Evolutionary conservation across 2,113 vertebrate genomes (phyloP).

Genomic region (Eolophus roseicapilla): DNA sequence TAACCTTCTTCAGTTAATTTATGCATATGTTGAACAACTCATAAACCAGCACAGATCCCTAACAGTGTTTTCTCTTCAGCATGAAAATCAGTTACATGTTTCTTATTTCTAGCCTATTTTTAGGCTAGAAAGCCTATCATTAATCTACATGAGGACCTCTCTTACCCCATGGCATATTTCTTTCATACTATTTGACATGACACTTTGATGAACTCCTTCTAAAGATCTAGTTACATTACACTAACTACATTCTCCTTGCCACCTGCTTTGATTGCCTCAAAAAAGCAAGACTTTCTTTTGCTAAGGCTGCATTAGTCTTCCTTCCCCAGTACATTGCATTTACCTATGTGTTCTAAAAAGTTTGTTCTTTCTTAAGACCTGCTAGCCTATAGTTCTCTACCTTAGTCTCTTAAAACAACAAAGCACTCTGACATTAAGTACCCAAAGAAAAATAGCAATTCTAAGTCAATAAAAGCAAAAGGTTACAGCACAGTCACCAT

Average conservation of each 20-base stretch:
- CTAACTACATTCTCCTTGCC: not conserved
- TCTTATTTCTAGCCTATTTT: not conserved
- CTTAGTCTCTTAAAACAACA: not conserved
- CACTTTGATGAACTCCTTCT: not conserved
- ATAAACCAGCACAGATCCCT: not conserved
- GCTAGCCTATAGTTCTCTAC: not conserved
- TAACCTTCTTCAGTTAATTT: not conserved
- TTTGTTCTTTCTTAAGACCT: not conserved
- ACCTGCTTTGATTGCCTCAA: not conserved
- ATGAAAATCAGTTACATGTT: constrained; percentile 7
- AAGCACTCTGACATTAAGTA: not conserved
- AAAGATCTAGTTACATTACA: not conserved
- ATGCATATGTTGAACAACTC: not conserved
- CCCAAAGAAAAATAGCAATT: not conserved
- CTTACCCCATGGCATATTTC: not conserved
- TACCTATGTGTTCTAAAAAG: not conserved
- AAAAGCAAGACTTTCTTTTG: not conserved
- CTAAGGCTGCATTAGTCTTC: not conserved
- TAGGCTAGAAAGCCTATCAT: not conserved
- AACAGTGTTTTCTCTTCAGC: not conserved
- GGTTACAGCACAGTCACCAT: not conserved
- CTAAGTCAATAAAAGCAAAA: not conserved
- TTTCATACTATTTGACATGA: not conserved
- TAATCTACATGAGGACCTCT: not conserved
- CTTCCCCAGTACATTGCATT: not conserved